Conservation (phyloP, 2,797 vertebrate genomes). For the Molossus molossus region DNA sequence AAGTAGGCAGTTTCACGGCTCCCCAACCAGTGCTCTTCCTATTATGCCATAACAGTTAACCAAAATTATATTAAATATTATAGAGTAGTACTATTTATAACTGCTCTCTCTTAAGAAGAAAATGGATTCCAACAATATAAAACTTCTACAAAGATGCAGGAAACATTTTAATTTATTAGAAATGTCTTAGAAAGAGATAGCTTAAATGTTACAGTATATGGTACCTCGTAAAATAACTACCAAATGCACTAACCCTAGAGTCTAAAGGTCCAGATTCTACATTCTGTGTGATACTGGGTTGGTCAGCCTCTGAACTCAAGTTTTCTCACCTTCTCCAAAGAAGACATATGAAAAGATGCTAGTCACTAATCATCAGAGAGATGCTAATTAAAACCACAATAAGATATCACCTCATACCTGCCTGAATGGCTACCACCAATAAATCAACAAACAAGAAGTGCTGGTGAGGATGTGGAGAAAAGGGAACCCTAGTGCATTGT, state of each 20-base stretch:
- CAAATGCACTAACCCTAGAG: background rate
- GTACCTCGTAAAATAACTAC: background rate
- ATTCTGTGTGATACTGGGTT: background rate
- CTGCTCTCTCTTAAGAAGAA: constrained; percentile 13
- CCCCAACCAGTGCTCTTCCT: background rate
- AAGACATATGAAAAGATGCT: background rate
- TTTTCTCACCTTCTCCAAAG: background rate
- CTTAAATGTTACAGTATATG: background rate
- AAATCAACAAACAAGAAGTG: background rate
- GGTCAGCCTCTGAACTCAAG: background rate
- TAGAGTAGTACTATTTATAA: background rate
- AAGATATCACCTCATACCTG: background rate
- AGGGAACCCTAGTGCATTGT: background rate
- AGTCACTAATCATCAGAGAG: background rate
- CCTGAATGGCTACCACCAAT: background rate
- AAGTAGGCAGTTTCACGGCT: background rate
- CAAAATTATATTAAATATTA: background rate
- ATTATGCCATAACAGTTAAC: background rate
- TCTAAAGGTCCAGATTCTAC: constrained; percentile 11
- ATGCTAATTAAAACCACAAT: background rate
- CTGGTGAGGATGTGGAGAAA: background rate
- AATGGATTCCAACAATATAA: constrained; percentile 20
- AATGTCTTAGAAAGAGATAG: background rate
- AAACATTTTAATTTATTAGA: constrained; percentile 11
- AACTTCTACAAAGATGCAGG: constrained; percentile 9